Evolutionary conservation across 2,113 vertebrate species (phyloP), one percentile per base, ranked within the genome.

Genomic region (Nematolebias whitei): DNA sequence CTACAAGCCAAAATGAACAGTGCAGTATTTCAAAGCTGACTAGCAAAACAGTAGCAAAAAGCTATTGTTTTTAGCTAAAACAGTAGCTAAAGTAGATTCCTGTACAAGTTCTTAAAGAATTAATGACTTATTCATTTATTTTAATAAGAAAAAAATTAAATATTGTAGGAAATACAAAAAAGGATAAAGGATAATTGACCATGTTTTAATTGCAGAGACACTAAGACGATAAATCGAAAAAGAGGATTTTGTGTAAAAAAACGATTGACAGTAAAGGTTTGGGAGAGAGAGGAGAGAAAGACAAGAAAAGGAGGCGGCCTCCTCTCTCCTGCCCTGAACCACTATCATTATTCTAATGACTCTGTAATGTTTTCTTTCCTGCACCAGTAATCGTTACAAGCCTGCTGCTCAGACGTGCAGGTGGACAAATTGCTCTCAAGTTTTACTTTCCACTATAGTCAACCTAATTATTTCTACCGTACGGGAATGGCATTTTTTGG

Each of bases 301-400:
- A 74, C 66, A 53, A n/a, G n/a, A n/a, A n/a, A n/a, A n/a, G n/a
- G n/a, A n/a, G n/a, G n/a, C n/a, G 85, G 55, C 71, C 49, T 71
- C 62, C 63, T 88, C 84, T 84, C 64, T 80, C 80, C 80, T 82
- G 70, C 62, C 67, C 83, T 80, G 84, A 88, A 91, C 89, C 74
- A 93, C 90, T 90, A 86, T 91, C 87, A 91, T 93, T 92, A 93
- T 82, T 87, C 79, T 91, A 91, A 92, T 90, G 89, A 82, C 83
- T 91, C 85, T 80, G 75, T 91, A 89, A 91, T 91, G 87, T 89
- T 90, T 91, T 84, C 87, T 90, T 91, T 91, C 88, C 88, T 82
- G 88, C 80, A 59, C 76, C 81, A 83, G 85, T 92, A 91, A 91
- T 90, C 91, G 88, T 90, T 92, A 82, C 84, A 88, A 90, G 75